Base-by-base conservation (phyloP, 30 jellyfish, hydroid and myxozoan species). In the Pelagia noctiluca region DNA sequence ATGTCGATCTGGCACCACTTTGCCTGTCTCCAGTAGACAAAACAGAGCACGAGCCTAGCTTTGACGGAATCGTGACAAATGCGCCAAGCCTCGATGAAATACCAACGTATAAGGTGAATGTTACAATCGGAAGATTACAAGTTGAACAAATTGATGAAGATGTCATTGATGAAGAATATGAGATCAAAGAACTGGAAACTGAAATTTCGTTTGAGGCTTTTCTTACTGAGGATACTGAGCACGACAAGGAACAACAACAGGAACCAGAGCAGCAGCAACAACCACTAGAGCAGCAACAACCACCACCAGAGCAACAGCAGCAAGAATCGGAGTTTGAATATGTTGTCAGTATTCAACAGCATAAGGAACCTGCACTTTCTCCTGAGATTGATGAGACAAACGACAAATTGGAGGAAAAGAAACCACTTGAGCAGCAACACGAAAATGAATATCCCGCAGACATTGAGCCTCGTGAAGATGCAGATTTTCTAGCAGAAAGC, bases 1-100 rank as follows among this genome's bases (percentile, higher is more conserved):
- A 52, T 52, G 28, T 4, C 26, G 68, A 52, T 52, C 68, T 52
- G 16, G 68, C 7, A 52, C 68, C 68, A 8, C 68, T 52, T 52
- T 52, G 68, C 4, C 26, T 52, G 12, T 2, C 68, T 3, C 68
- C 68, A 4, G 26, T 52, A 10, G 68, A 52, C 26, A n/a, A n/a
- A n/a, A n/a, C n/a, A n/a, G n/a, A n/a, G n/a, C n/a, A n/a, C n/a
- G n/a, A n/a, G n/a, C 21, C 68, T 52, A 5, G 2, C 26, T 25
- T 4, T 25, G 16, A 52, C 26, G 4, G 2, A 3, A 3, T 52
- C 2, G 28, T n/a, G n/a, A n/a, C n/a, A n/a, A 10, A 10, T 5
- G 26, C 28, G 4, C 28, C 2, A 10, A 30, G 21, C 28, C 30
- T 2, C 26, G 68, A 52, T 52, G 26, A 19, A 8, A 19, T 52